These are phyloP conservation scores for Sinocyclocheilus rhinocerous DNA, from an alignment of 2,113 vertebrate species.

Conservation along the genomic window DNA sequence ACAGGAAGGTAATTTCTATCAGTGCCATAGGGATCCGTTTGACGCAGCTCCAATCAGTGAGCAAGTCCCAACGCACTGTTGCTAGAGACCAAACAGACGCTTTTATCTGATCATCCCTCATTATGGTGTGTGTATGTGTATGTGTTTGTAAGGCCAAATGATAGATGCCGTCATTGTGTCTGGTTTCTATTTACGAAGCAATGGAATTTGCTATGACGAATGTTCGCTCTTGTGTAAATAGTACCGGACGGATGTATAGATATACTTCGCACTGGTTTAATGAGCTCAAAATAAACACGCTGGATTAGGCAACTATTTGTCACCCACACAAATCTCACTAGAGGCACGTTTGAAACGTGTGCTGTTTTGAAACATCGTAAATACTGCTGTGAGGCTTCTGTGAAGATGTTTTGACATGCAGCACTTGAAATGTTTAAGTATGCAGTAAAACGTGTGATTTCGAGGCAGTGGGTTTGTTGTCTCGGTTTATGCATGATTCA, in stretches of 20 bases:
- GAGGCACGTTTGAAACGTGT: slow-evolving; percentile 39
- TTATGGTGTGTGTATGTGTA: slow-evolving; percentile 13
- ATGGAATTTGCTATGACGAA: slow-evolving; percentile 16
- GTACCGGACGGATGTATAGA: slow-evolving; percentile 24
- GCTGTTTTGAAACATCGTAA: slow-evolving; percentile 9
- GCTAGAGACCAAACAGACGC: slow-evolving; percentile 13
- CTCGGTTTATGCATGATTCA: slow-evolving; percentile 21
- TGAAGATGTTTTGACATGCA: slow-evolving; percentile 15
- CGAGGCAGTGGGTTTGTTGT: not conserved
- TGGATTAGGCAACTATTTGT: slow-evolving; percentile 17
- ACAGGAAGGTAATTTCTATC: not conserved
- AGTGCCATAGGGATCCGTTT: slow-evolving; percentile 11
- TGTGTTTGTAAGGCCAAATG: not conserved
- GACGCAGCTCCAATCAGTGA: not conserved
- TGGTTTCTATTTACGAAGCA: slow-evolving; percentile 27
- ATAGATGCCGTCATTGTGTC: slow-evolving; percentile 2
- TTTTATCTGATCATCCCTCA: slow-evolving; percentile 21
- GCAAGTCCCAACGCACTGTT: slow-evolving; percentile 14
- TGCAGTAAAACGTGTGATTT: not conserved
- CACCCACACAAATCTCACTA: slow-evolving; percentile 43
- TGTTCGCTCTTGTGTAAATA: slow-evolving; percentile 37
- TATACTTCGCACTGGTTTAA: slow-evolving; percentile 43
- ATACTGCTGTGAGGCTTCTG: slow-evolving; percentile 2
- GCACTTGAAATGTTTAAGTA: not conserved
- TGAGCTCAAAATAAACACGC: slow-evolving; percentile 32